A percentile compares a stretch with the other conserved stretches of the same genome.
These are phyloP conservation scores for Synanceia verrucosa DNA, from an alignment of 2,797 vertebrate species.

Conservation along the genomic window DNA sequence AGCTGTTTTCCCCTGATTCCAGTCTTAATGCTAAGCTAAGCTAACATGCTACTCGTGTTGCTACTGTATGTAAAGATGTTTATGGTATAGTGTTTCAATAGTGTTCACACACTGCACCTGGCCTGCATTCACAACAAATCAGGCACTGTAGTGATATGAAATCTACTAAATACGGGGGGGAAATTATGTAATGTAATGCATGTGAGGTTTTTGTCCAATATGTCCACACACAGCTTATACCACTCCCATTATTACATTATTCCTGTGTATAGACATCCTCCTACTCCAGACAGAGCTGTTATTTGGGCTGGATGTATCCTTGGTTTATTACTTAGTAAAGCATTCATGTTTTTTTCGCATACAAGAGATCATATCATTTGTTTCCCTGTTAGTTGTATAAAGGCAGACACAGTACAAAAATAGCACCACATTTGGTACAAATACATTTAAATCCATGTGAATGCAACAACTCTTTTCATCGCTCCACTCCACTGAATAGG, in stretches of 20 bases:
- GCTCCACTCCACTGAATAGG: neutral
- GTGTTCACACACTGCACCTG: neutral
- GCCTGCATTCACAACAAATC: neutral
- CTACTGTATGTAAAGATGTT: too few relatives aligned
- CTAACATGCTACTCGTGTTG: neutral
- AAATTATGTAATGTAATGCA: neutral
- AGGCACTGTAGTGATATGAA: neutral
- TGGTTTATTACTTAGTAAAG: neutral
- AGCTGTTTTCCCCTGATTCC: neutral
- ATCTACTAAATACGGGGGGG: neutral
- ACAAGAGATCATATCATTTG: neutral
- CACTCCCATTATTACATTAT: neutral
- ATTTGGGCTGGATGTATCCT: neutral
- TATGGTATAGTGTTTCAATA: neutral
- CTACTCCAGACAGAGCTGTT: slow-evolving; percentile 10
- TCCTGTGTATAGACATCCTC: neutral
- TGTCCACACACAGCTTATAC: too few relatives aligned
- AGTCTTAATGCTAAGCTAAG: neutral
- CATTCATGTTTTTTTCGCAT: slow-evolving; percentile 9
- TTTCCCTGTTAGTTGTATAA: slow-evolving; percentile 1
- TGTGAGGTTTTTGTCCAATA: neutral
- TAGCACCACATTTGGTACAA: slow-evolving; percentile 2
- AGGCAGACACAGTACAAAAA: slow-evolving; percentile 8
- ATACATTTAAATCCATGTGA: slow-evolving; percentile 3
- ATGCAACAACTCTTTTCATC: neutral